Conservation (phyloP, 2,888 invertebrate species). For the Aporophyla nigra region DNA sequence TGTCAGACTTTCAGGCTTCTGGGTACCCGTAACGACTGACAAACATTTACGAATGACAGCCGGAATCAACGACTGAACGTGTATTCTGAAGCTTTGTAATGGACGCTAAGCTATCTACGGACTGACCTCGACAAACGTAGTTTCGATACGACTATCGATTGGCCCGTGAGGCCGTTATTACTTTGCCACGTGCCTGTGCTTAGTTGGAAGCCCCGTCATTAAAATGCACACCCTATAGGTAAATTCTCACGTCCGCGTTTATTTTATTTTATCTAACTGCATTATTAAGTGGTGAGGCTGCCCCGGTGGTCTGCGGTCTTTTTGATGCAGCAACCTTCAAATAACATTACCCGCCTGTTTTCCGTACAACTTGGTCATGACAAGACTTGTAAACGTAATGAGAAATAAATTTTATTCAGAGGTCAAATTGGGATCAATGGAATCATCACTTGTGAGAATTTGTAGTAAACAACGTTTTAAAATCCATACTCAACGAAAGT, state of each 20-base stretch:
- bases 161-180: background rate
- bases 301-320: slow-evolving; percentile 69
- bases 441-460: slow-evolving; percentile 42
- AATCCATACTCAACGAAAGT: background rate
- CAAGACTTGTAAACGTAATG: slow-evolving; percentile 53
- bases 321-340: slow-evolving; percentile 81
- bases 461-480: slow-evolving; percentile 39
- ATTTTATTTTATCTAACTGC: slow-evolving; percentile 66
- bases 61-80: background rate
- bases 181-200: background rate
- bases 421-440: slow-evolving; percentile 69
- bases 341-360: slow-evolving; percentile 72
- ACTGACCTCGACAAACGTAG: background rate
- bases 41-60: background rate
- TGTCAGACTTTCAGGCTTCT: background rate
- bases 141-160: background rate
- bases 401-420: slow-evolving; percentile 62
- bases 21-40: too few species aligned
- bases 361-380: slow-evolving; percentile 55
- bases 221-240: slow-evolving; percentile 53
- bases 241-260: slow-evolving; percentile 54
- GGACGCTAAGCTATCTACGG: background rate
- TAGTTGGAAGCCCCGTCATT: background rate
- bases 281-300: slow-evolving; percentile 66
- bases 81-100: background rate